Percentiles rank a stretch among this genome's conserved stretches.
These are phyloP conservation scores for Lymantria dispar DNA, from an alignment of 2,888 invertebrate genomes.

Conservation along the genomic window DNA sequence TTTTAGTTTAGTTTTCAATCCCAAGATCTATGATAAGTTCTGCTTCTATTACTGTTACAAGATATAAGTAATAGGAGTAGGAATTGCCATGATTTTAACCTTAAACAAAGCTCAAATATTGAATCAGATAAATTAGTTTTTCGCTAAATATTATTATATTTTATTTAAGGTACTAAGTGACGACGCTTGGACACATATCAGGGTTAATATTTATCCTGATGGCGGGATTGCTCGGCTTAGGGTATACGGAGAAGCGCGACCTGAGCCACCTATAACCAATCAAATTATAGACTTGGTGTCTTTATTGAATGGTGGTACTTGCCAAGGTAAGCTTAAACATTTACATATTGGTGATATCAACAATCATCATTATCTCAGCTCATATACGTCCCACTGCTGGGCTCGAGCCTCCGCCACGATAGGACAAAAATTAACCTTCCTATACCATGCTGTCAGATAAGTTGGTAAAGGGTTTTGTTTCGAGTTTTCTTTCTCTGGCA, in stretches of 20 bases:
- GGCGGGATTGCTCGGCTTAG: conserved; percentile 84
- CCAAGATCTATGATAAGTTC: too few species aligned
- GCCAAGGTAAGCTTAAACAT: conserved; percentile 55
- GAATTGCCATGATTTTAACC: too few species aligned
- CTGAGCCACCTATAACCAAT: conserved; percentile 54
- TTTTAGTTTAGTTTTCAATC: too few species aligned
- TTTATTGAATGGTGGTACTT: conserved; percentile 79
- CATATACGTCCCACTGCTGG: too few species aligned
- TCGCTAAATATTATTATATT: neutral
- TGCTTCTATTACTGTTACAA: too few species aligned
- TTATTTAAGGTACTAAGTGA: conserved; percentile 63
- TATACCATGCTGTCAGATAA: too few species aligned
- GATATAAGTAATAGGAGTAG: too few species aligned
- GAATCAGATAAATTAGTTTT: neutral
- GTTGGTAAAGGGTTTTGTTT: too few species aligned
- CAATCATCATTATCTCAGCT: neutral
- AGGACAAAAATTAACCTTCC: too few species aligned
- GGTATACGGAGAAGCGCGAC: conserved; percentile 79
- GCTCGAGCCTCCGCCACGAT: too few species aligned
- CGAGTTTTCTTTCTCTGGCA: too few species aligned
- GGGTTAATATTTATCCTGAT: conserved; percentile 85
- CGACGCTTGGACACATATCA: conserved; percentile 81
- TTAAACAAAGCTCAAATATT: too few species aligned
- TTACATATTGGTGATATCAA: neutral
- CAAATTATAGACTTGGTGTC: conserved; percentile 77